Evolutionary conservation across 2,113 vertebrate genomes (phyloP).

Genomic region (Suricata suricatta): DNA sequence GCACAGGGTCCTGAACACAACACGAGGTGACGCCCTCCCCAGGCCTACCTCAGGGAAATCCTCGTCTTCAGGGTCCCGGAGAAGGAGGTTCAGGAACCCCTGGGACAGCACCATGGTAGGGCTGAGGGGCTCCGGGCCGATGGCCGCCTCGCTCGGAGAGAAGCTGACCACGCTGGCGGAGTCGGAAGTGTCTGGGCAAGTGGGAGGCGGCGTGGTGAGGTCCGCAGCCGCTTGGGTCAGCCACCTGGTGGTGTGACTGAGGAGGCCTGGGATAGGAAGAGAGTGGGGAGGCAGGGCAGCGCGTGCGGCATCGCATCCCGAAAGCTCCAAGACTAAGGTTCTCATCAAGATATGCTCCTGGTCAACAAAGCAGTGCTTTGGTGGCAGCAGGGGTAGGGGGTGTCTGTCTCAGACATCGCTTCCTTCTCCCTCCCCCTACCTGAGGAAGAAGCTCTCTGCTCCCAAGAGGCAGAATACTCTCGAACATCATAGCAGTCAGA

Average conservation of each 20-base stretch:
- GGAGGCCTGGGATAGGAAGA: conserved; percentile 70
- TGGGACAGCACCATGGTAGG: conserved; percentile 79
- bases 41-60: conserved; percentile 86
- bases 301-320: neutral
- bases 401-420: neutral
- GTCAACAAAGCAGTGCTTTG: neutral
- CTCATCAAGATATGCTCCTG: neutral
- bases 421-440: neutral
- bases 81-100: conserved; percentile 86
- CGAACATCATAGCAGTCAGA: neutral
- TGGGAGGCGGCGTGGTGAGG: neutral
- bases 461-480: neutral
- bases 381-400: neutral
- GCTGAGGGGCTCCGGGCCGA: conserved; percentile 53
- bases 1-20: accelerated
- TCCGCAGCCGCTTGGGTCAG: conserved; percentile 81
- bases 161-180: neutral
- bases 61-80: conserved; percentile 83
- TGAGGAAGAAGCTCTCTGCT: neutral
- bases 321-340: neutral
- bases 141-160: neutral
- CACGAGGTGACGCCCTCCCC: neutral
- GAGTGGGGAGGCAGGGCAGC: neutral
- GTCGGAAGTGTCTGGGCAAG: neutral
- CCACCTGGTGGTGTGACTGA: conserved; percentile 82